phyloP scores from a whole-genome alignment of 2,113 vertebrate species.

The Halichoeres trimaculatus region DNA sequence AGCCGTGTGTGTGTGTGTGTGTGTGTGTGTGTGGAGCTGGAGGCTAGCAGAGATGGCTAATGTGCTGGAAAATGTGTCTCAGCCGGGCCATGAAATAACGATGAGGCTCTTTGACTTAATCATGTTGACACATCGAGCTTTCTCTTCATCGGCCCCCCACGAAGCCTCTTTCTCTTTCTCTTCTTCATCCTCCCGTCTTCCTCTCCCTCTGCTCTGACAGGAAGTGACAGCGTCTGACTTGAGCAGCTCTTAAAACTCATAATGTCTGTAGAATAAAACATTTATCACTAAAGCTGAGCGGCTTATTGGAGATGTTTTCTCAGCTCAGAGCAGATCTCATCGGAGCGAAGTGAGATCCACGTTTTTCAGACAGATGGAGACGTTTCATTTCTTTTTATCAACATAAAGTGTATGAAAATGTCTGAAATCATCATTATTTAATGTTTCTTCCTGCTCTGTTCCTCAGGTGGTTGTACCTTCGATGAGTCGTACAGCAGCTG shows the following conservation, averaged over 20 bases:
- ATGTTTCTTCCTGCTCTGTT: not conserved
- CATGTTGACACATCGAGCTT: slow-evolving; percentile 69
- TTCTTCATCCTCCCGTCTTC: not conserved
- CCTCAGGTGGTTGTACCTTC: slow-evolving; percentile 92
- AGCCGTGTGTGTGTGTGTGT: slow-evolving; percentile 21
- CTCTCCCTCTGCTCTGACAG: slow-evolving; percentile 21
- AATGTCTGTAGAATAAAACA: no score
- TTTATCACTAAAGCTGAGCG: no score
- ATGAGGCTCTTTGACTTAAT: slow-evolving; percentile 78
- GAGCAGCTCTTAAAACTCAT: slow-evolving; percentile 7
- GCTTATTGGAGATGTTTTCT: no score
- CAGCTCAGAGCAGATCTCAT: no score
- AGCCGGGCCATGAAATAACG: slow-evolving; percentile 77
- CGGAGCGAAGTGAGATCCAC: no score
- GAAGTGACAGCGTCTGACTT: slow-evolving; percentile 33
- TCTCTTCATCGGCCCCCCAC: slow-evolving; percentile 33
- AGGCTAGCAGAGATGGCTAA: slow-evolving; percentile 80
- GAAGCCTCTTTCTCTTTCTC: not conserved
- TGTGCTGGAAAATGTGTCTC: slow-evolving; percentile 80
- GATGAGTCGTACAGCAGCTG: slow-evolving; percentile 95
- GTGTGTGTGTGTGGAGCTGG: slow-evolving; percentile 55
- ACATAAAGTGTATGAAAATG: not conserved
- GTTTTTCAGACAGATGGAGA: no score
- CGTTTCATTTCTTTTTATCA: no score
- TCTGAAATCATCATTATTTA: not conserved